These are phyloP conservation scores for Microchrysa polita DNA, from an alignment of 2,888 invertebrate species.

Conservation along the genomic window DNA sequence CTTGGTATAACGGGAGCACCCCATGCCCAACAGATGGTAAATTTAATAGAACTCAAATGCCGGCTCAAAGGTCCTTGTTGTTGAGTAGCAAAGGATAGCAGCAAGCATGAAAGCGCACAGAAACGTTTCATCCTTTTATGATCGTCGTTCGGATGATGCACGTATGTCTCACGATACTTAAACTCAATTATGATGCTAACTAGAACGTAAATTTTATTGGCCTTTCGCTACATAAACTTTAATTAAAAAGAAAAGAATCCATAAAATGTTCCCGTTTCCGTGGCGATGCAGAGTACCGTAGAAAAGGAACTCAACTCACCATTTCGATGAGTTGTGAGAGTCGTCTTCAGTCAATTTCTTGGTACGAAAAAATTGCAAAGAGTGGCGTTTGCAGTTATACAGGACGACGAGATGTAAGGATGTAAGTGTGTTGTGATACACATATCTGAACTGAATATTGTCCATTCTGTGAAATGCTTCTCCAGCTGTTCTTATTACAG, in stretches of 20 bases:
- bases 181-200: constrained; percentile 37
- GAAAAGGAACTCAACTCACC: neutral
- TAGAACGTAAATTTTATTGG: constrained; percentile 37
- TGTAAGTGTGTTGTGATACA: constrained; percentile 9
- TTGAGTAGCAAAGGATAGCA: neutral
- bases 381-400: constrained; percentile 13
- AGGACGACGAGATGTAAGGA: neutral
- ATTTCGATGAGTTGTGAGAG: neutral
- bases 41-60: neutral
- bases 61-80: neutral
- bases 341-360: neutral
- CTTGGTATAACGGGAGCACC: neutral
- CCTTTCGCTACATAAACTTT: constrained; percentile 38
- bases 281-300: neutral
- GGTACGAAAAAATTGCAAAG: neutral
- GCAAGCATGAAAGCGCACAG: too few relatives aligned
- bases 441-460: constrained; percentile 14
- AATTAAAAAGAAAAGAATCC: constrained; percentile 30
- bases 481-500: constrained; percentile 1
- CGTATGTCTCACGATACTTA: constrained; percentile 6
- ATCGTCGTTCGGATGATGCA: neutral
- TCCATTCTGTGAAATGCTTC: constrained; percentile 26
- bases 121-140: constrained; percentile 10
- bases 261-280: neutral
- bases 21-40: neutral